Conservation (phyloP, 2,113 vertebrate species). For the Hippocampus zosterae region DNA sequence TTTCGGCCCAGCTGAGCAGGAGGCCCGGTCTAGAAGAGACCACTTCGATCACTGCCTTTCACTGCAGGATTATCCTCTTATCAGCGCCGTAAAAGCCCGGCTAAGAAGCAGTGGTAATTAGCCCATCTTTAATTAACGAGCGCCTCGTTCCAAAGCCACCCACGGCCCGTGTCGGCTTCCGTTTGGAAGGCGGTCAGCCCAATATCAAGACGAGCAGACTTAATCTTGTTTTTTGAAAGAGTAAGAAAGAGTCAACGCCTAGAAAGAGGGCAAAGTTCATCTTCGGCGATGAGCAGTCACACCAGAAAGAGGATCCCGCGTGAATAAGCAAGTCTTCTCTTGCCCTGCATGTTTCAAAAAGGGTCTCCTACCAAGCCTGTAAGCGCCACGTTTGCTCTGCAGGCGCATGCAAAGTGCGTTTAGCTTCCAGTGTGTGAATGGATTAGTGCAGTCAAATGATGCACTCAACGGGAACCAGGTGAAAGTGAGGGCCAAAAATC, state of each 20-base stretch:
- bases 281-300: slow-evolving; percentile 32
- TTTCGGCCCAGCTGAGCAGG: slow-evolving; percentile 56
- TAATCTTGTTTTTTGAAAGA: slow-evolving; percentile 63
- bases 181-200: slow-evolving; percentile 56
- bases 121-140: slow-evolving; percentile 78
- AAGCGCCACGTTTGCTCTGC: slow-evolving; percentile 55
- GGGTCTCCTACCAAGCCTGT: slow-evolving; percentile 70
- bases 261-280: slow-evolving; percentile 67
- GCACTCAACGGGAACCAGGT: slow-evolving; percentile 51
- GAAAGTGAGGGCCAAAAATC: slow-evolving; percentile 36
- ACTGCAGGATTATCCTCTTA: slow-evolving; percentile 78
- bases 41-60: slow-evolving; percentile 69
- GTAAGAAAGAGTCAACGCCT: slow-evolving; percentile 45
- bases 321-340: slow-evolving; percentile 52
- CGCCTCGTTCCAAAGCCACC: slow-evolving; percentile 67
- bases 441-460: slow-evolving; percentile 44
- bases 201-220: slow-evolving; percentile 53
- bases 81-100: slow-evolving; percentile 66
- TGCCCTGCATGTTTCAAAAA: slow-evolving; percentile 65
- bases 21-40: slow-evolving; percentile 64
- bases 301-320: slow-evolving; percentile 50
- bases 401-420: slow-evolving; percentile 37
- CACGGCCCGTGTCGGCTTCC: slow-evolving; percentile 59
- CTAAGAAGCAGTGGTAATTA: slow-evolving; percentile 76
- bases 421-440: slow-evolving; percentile 31